Percentiles rank a stretch among this genome's conserved stretches.
Conservation (phyloP, 2,113 vertebrate species). For the Myanophis thanlyinensis region DNA sequence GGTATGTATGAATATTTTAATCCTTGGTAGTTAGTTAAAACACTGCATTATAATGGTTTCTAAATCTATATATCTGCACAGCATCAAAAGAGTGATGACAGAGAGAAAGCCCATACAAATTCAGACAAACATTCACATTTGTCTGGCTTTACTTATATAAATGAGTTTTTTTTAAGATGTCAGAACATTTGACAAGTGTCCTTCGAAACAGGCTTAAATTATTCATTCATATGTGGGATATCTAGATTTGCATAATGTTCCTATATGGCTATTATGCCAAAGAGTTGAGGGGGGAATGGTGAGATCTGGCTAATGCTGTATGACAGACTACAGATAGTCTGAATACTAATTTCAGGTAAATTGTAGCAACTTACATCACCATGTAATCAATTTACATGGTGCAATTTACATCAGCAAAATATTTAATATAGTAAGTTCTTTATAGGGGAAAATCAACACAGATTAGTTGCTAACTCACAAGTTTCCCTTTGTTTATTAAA, state of each 20-base stretch:
- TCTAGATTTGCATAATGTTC: background rate
- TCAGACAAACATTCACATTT: background rate
- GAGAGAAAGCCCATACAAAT: background rate
- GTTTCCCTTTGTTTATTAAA: background rate
- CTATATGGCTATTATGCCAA: slow-evolving; percentile 2
- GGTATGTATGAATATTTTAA: background rate
- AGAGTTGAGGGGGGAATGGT: background rate
- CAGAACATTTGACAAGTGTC: background rate
- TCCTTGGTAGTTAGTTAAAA: background rate
- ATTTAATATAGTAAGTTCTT: background rate
- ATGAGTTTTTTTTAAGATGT: background rate
- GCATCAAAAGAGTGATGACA: background rate
- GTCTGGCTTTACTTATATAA: background rate
- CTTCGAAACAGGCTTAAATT: background rate
- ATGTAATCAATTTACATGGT: background rate
- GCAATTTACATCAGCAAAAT: background rate
- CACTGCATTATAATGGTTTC: background rate
- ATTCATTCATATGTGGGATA: background rate
- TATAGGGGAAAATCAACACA: background rate
- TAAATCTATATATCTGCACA: background rate
- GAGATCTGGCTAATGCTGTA: background rate
- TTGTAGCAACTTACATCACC: accelerated
- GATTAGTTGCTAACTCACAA: background rate
- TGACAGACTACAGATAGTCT: background rate
- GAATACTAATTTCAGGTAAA: background rate